Evolutionary conservation across 2,113 vertebrate species (phyloP).

Genomic region (Tenrec ecaudatus): DNA sequence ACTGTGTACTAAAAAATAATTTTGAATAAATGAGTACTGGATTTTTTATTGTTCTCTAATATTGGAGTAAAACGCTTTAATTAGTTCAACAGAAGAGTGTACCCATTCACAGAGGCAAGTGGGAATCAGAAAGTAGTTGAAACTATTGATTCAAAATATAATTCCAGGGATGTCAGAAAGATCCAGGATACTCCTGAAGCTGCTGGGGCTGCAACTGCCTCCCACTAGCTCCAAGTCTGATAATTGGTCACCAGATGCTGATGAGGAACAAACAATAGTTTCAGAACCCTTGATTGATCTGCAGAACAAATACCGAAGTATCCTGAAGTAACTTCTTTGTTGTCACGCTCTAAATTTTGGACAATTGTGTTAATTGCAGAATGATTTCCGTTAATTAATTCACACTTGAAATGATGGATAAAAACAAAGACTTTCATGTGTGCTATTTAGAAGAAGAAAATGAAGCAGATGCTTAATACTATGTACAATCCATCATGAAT

Average conservation of each 20-base stretch:
- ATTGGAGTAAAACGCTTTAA: not conserved
- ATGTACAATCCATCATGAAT: not conserved
- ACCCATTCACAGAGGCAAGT: too few species aligned
- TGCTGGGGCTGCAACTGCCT: not conserved
- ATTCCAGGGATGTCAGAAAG: not conserved
- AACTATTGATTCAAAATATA: not conserved
- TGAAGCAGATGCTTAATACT: not conserved
- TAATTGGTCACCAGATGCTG: not conserved
- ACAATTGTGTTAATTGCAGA: not conserved
- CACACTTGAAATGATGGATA: not conserved
- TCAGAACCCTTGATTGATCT: not conserved
- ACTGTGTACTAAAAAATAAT: not conserved
- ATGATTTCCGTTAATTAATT: constrained; percentile 11
- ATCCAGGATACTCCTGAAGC: not conserved
- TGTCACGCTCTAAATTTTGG: not conserved
- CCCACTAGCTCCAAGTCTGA: not conserved
- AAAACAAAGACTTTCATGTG: not conserved
- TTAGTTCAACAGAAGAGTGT: not conserved
- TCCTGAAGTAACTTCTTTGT: not conserved
- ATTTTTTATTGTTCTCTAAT: not conserved
- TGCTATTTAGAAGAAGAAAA: too few species aligned
- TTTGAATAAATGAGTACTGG: not conserved
- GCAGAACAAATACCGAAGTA: not conserved
- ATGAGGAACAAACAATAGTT: not conserved
- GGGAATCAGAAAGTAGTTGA: too few species aligned